Evolutionary conservation across 2,113 vertebrate species (phyloP).

Genomic region (Dromaius novaehollandiae): DNA sequence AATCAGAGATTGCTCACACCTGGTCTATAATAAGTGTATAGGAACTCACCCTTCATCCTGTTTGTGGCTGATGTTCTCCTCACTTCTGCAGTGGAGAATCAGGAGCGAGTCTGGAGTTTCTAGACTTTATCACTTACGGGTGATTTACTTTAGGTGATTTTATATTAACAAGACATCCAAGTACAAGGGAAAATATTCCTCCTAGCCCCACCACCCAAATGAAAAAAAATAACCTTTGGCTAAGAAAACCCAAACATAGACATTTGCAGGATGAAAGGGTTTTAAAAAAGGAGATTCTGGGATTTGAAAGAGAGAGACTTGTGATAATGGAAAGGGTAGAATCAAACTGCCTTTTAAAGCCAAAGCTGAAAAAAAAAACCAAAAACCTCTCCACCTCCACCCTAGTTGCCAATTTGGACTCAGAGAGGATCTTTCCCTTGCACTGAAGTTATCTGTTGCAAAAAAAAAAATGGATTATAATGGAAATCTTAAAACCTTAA

Average conservation of each 20-base stretch:
- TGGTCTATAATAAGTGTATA: background rate
- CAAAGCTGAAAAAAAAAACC: background rate
- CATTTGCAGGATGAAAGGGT: background rate
- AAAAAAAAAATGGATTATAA: background rate
- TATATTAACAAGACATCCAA: background rate
- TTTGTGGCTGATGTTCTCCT: background rate
- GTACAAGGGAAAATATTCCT: background rate
- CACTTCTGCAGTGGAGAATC: background rate
- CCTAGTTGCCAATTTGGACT: background rate
- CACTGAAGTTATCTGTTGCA: background rate
- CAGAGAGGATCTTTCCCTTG: background rate
- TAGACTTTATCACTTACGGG: background rate
- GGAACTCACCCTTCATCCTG: background rate
- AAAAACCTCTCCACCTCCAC: background rate
- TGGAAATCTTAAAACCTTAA: background rate
- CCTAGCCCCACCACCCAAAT: background rate
- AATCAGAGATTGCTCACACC: background rate
- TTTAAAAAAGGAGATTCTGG: background rate
- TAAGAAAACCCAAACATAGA: background rate
- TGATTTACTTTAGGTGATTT: background rate
- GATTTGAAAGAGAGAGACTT: background rate
- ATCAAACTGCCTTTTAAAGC: background rate
- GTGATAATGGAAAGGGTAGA: background rate
- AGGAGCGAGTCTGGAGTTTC: background rate
- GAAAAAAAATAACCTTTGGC: background rate